Conservation (phyloP, 2,797 vertebrate genomes). For the Vireo griseus region DNA sequence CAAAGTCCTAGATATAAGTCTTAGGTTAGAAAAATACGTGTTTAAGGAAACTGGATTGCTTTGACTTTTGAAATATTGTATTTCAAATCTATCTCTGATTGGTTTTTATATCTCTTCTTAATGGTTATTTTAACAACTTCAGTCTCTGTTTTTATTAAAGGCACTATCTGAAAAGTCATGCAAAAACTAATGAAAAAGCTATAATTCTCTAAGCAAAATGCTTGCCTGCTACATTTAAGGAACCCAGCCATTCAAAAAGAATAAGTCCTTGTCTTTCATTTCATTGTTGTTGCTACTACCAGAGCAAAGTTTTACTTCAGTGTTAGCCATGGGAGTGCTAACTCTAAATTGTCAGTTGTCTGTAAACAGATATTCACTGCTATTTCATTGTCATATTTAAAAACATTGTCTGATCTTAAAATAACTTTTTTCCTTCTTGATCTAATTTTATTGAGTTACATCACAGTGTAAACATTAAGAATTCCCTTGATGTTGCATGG, state of each 20-base stretch:
- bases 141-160: background rate
- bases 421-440: background rate
- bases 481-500: background rate
- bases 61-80: background rate
- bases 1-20: background rate
- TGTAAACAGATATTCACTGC: background rate
- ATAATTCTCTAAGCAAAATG: background rate
- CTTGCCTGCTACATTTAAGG: background rate
- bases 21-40: background rate
- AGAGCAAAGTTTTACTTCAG: background rate
- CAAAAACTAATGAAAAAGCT: background rate
- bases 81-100: background rate
- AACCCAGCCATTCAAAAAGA: background rate
- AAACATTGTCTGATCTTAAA: background rate
- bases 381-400: background rate
- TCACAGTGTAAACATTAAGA: background rate
- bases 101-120: background rate
- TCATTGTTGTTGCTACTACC: background rate
- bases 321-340: background rate
- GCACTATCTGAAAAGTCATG: background rate
- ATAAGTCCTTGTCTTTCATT: background rate
- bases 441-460: background rate
- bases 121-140: background rate
- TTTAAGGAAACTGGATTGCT: background rate
- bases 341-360: background rate